Evolutionary conservation across 2,113 vertebrate genomes (phyloP), one percentile per base, ranked within the genome.

Genomic region (Prochilodus magdalenae): DNA sequence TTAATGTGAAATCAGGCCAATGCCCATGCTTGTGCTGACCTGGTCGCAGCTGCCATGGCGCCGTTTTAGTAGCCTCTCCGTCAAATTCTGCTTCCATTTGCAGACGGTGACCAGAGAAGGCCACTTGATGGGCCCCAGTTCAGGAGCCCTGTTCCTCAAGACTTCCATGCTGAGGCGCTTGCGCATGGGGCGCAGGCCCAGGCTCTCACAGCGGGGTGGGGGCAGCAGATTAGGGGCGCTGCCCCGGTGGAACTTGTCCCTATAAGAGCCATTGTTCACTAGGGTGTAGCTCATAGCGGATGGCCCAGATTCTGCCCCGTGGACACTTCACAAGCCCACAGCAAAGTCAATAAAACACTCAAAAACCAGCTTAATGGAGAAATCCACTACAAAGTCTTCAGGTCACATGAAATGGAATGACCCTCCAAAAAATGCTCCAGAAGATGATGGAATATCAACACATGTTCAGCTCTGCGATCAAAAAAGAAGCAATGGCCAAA

Each of bases 61-160:
- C 55, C 87, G 91, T 88, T 91, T 95, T 83, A 90, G 91, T 26
- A 92, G 88, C 67, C 90, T 91, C 57, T 92, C 89, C 4, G 91
- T 86, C 85, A 93, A 55, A 47, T 63, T 92, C 66, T 92, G 90
- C 67, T 91, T 92, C 94, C 93, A 94, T 77, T 86, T 92, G 88
- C 91, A 89, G 73, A 94, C 77, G 20, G 89, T 90, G 30, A 90
- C 83, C 72, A 94, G 85, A 1, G 89, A 93, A 57, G 92, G 90
- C 91, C 90, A 92, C 78, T 88, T 93, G n/a, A 89, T 76, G 1
- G 89, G 87, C 81, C 79, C 90, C 40, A 88, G 69, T 5, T 92
- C 92, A 0, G 91, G 86, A 22, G 71, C 83, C 79, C 86, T 85
- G 73, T 83, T 80, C 79, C 87, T 88, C 30, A 92, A 86, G 66